Conservation (phyloP, 2,797 vertebrate species). For the Microctenopoma steveboyesi region DNA sequence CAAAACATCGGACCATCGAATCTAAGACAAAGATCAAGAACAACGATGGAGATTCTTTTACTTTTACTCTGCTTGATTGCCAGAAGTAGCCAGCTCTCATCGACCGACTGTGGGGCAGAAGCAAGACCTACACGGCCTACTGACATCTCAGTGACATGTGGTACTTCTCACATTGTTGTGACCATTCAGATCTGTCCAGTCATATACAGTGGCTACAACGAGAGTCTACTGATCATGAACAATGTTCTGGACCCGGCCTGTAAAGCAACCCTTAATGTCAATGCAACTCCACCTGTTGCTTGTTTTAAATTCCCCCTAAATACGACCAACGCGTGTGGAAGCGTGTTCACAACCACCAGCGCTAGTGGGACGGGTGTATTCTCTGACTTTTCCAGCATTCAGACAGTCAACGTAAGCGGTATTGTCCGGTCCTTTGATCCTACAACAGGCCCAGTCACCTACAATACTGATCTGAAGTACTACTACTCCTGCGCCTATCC, state of each 20-base stretch:
- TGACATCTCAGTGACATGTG: slow-evolving; percentile 81
- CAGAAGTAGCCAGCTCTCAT: slow-evolving; percentile 62
- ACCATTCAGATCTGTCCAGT: slow-evolving; percentile 78
- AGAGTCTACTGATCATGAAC: slow-evolving; percentile 80
- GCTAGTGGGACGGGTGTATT: slow-evolving; percentile 75
- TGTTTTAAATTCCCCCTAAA: slow-evolving; percentile 81
- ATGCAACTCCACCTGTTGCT: slow-evolving; percentile 72
- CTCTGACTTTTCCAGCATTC: slow-evolving; percentile 81
- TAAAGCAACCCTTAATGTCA: slow-evolving; percentile 70
- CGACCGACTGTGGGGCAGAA: slow-evolving; percentile 53
- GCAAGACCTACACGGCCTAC: slow-evolving; percentile 69
- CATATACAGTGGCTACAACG: slow-evolving; percentile 82
- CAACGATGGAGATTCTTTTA: slow-evolving; percentile 67
- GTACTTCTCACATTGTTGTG: slow-evolving; percentile 76
- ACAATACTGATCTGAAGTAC: slow-evolving; percentile 83
- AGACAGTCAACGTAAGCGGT: slow-evolving; percentile 82
- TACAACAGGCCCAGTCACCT: slow-evolving; percentile 75
- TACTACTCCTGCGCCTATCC: slow-evolving; percentile 84
- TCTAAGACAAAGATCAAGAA: slow-evolving; percentile 43
- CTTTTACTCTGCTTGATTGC: slow-evolving; percentile 63
- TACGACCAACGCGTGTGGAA: slow-evolving; percentile 75
- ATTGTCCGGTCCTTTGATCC: slow-evolving; percentile 75
- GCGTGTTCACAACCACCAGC: slow-evolving; percentile 78
- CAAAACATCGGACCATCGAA: slow-evolving; percentile 6
- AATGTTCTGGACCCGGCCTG: slow-evolving; percentile 52